These are phyloP conservation scores for Coluber constrictor DNA, from an alignment of 2,797 vertebrate species.

Conservation along the genomic window DNA sequence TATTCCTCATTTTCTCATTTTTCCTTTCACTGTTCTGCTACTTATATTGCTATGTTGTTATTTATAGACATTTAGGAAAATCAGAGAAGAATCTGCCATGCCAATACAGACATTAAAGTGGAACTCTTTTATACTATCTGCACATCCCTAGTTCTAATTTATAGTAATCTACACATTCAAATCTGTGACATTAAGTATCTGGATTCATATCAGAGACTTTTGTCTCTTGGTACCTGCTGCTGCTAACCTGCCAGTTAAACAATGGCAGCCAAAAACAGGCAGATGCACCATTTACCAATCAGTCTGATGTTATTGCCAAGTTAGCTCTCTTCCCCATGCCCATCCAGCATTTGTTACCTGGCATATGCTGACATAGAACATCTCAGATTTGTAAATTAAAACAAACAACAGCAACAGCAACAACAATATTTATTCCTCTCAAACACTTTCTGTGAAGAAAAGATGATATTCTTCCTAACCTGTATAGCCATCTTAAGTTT, in stretches of 20 bases:
- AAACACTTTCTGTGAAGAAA: background rate
- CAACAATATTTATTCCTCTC: conserved; percentile 1
- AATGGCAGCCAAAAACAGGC: background rate
- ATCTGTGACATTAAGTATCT: background rate
- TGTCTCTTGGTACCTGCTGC: background rate
- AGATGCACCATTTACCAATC: background rate
- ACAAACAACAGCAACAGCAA: background rate
- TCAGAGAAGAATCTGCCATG: background rate
- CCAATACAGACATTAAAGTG: background rate
- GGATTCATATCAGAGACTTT: background rate
- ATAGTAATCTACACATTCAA: background rate
- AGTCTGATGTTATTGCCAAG: background rate
- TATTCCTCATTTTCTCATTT: background rate
- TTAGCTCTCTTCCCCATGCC: background rate
- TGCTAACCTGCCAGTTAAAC: background rate
- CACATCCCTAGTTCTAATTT: background rate
- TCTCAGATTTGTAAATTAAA: conserved; percentile 17
- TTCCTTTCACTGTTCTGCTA: background rate
- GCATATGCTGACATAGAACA: background rate
- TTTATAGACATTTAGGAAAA: background rate
- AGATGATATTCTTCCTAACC: background rate
- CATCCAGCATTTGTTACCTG: background rate
- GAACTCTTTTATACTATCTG: background rate
- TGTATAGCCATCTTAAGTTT: background rate
- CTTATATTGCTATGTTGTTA: background rate